Percentiles rank a stretch among this genome's conserved stretches.
These are phyloP conservation scores for Triplophysa yarkandensis DNA, from an alignment of 2,797 vertebrate species.

Conservation along the genomic window DNA sequence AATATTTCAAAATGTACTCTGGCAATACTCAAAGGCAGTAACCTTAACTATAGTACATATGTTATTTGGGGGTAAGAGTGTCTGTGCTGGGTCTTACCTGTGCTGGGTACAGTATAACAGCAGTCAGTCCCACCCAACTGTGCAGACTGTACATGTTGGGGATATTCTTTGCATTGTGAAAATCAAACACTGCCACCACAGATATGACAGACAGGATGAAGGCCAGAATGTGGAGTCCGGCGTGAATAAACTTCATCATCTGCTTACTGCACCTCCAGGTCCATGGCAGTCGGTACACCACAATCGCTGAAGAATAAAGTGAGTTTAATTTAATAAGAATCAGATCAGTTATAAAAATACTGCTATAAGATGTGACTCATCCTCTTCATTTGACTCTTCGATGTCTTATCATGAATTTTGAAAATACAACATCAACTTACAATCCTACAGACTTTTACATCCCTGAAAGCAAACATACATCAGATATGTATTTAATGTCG, in stretches of 20 bases:
- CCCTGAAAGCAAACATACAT: too few relatives aligned
- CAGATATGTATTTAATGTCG: too few relatives aligned
- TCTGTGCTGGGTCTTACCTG: conserved; percentile 78
- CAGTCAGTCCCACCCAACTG: conserved; percentile 91
- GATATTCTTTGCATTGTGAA: conserved; percentile 80
- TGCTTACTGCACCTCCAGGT: conserved; percentile 92
- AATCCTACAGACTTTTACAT: too few relatives aligned
- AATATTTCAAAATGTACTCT: too few relatives aligned
- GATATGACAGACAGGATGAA: conserved; percentile 81
- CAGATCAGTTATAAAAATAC: background rate
- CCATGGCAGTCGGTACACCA: conserved; percentile 95
- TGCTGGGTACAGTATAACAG: conserved; percentile 78
- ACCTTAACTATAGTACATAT: too few relatives aligned
- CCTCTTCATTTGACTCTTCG: too few relatives aligned
- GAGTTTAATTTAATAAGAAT: background rate
- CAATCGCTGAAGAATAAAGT: conserved; percentile 79
- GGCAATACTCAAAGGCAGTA: too few relatives aligned
- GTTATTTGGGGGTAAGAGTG: background rate
- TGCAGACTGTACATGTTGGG: conserved; percentile 98
- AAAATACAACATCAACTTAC: too few relatives aligned
- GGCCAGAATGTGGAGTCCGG: conserved; percentile 79
- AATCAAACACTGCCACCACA: conserved; percentile 90
- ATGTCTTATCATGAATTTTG: too few relatives aligned
- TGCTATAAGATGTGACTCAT: background rate
- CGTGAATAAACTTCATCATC: conserved; percentile 91